Conservation (phyloP, 2,113 vertebrate genomes). For the Ailurus styani region DNA sequence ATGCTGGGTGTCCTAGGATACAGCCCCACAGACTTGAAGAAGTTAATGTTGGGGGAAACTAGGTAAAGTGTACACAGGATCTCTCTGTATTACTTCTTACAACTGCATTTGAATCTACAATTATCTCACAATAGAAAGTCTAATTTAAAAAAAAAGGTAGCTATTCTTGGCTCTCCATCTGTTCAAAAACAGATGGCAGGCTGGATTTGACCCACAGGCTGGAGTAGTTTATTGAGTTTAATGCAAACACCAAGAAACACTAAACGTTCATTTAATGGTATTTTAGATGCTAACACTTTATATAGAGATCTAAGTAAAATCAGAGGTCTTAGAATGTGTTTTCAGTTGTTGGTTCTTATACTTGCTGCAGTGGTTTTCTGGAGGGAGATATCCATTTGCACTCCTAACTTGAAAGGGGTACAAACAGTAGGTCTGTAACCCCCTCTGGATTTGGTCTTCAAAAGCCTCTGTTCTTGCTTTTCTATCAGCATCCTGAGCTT, state of each 20-base stretch:
- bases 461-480: background rate
- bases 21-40: background rate
- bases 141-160: background rate
- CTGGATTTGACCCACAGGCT: background rate
- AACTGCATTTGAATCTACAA: background rate
- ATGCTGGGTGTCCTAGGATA: background rate
- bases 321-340: background rate
- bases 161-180: background rate
- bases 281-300: background rate
- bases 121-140: constrained; percentile 11
- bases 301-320: background rate
- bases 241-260: constrained; percentile 25
- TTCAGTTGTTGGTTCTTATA: background rate
- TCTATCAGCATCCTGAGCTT: background rate
- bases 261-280: background rate
- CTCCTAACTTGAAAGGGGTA: background rate
- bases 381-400: background rate
- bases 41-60: background rate
- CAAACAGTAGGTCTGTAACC: background rate
- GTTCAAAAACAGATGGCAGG: constrained; percentile 7
- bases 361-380: background rate
- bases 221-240: background rate
- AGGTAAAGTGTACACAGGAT: background rate
- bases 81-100: background rate
- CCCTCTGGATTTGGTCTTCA: background rate